Percentiles rank a stretch among this genome's conserved stretches.
Conservation (phyloP, 1,140 invertebrate species). For the Drosophila carrolli region DNA sequence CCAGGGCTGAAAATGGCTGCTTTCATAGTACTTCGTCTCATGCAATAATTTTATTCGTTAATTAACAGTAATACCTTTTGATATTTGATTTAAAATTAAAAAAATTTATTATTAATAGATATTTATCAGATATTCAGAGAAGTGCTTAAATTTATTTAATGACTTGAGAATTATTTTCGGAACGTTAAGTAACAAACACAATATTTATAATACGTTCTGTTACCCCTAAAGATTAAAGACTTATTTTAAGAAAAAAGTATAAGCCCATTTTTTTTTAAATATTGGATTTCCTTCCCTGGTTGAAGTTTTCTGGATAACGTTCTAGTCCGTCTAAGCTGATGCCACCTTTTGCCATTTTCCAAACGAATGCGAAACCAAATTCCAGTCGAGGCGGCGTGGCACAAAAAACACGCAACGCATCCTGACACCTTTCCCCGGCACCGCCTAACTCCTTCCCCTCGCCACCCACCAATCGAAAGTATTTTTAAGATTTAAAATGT, state of each 20-base stretch:
- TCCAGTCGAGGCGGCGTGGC: slow-evolving; percentile 58
- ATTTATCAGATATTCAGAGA: too few species aligned
- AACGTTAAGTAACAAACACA: too few species aligned
- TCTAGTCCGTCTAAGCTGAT: slow-evolving; percentile 30
- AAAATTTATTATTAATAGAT: too few species aligned
- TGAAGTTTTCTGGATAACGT: slow-evolving; percentile 3
- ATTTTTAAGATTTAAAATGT: slow-evolving; percentile 70
- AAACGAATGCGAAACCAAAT: slow-evolving; percentile 79
- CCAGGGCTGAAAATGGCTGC: slow-evolving; percentile 2
- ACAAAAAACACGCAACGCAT: slow-evolving; percentile 74
- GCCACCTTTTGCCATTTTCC: slow-evolving; percentile 58
- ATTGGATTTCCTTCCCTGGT: slow-evolving; percentile 6
- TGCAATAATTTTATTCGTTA: not conserved
- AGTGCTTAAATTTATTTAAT: too few species aligned
- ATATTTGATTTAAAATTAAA: too few species aligned
- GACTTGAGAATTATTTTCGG: too few species aligned
- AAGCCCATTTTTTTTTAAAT: not conserved
- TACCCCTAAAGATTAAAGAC: too few species aligned
- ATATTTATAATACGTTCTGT: too few species aligned
- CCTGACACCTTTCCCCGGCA: slow-evolving; percentile 42
- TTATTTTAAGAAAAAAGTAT: too few species aligned
- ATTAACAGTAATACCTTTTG: too few species aligned
- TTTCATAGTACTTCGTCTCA: not conserved
- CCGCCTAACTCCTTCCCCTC: not conserved
- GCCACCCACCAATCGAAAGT: slow-evolving; percentile 38